Evolutionary conservation across 2,888 invertebrate genomes (phyloP), one percentile per base, ranked within the genome.

Genomic region (Eilema sororculum): DNA sequence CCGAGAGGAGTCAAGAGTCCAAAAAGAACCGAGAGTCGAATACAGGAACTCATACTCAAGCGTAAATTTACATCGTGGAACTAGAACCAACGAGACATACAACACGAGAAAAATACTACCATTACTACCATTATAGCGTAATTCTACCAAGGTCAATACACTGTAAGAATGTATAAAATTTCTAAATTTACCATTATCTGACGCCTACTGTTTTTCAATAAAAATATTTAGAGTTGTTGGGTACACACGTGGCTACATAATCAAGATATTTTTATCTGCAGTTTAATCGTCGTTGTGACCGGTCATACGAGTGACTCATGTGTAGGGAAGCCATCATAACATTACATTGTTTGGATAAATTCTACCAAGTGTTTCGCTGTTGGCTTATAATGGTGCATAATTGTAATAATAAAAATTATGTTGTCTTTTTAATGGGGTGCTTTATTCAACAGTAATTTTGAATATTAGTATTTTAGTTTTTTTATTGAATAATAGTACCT

Each of bases 261-360:
- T 76, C 68, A 66, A 80, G 81, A 82, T 84, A 86, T 84, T 85
- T 86, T 84, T 86, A 87, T 83, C 82, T 84, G 78, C 72, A 71
- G 78, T 80, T 81, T 80, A 81, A 84, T 84, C 81, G 84, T 79
- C 78, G 75, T 74, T 79, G 77, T 77, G 78, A 82, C 82, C 83
- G 84, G 84, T 86, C 86, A 84, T 78, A 80, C 79, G 75, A 70
- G 77, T 83, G 79, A 84, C 67, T 86, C 85, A 87, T 73, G 70
- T n/a, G 33, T 72, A 62, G 65, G 65, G 61, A 24, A 25, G 65
- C 72, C 65, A 65, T 33, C 24, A 22, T 28, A 3, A 52, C 5
- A n/a, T 30, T 24, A 12, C 3, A 62, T 41, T 60, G 28, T 52
- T 22, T 30, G 70, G 62, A 58, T 56, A 62, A 37, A 41, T 65